phyloP scores from a whole-genome alignment of 2,797 vertebrate genomes.

The Arnoldichthys spilopterus region DNA sequence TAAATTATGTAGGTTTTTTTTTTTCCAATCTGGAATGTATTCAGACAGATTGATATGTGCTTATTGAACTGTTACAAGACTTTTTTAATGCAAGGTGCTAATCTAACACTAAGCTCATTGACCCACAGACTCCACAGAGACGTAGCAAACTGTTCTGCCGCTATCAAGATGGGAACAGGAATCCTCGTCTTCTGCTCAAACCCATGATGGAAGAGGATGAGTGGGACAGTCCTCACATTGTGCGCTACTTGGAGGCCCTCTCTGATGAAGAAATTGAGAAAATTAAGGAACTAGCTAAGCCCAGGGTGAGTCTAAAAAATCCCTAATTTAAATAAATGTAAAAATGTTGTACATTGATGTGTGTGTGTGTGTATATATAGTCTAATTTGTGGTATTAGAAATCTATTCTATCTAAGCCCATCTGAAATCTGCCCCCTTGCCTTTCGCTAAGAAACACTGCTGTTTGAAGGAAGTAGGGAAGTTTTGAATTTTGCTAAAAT shows the following conservation, averaged over 20 bases:
- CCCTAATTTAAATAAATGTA: neutral
- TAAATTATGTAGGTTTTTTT: too few species aligned
- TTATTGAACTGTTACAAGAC: neutral
- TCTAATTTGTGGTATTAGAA: neutral
- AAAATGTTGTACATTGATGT: neutral
- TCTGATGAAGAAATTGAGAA: conserved; percentile 88
- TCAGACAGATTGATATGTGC: neutral
- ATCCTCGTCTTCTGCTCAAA: conserved; percentile 87
- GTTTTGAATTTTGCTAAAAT: too few species aligned
- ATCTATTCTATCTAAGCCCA: too few species aligned
- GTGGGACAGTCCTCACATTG: conserved; percentile 96
- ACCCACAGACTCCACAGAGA: conserved; percentile 80
- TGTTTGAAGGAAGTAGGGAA: too few species aligned
- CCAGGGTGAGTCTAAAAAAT: conserved; percentile 78
- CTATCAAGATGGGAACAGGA: conserved; percentile 85
- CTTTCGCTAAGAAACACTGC: too few species aligned
- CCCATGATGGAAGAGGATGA: conserved; percentile 94
- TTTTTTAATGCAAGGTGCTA: neutral
- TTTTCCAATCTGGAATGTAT: neutral
- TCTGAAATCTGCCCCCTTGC: too few species aligned
- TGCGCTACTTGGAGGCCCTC: conserved; percentile 88
- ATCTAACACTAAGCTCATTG: neutral
- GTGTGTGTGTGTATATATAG: neutral
- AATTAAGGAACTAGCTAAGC: conserved; percentile 94
- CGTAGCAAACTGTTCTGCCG: conserved; percentile 91